These are phyloP conservation scores for Halocaridina rubra DNA, from an alignment of 2,888 invertebrate genomes.

Conservation along the genomic window DNA sequence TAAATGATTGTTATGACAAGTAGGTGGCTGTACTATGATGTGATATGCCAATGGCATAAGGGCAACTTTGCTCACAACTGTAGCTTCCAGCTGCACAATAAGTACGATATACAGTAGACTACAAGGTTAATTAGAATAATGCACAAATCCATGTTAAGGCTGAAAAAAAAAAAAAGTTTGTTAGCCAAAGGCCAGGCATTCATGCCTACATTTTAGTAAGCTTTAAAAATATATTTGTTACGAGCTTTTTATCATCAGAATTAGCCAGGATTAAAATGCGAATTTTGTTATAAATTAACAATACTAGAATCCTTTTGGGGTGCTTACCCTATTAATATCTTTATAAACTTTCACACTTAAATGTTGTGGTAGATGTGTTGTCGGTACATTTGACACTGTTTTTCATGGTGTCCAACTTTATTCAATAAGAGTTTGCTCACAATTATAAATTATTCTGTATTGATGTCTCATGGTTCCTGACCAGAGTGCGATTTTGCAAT, in stretches of 20 bases:
- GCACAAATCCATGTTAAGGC: constrained; percentile 57
- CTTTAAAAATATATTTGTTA: constrained; percentile 50
- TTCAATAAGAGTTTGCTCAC: constrained; percentile 38
- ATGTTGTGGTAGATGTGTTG: constrained; percentile 38
- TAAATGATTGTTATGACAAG: constrained; percentile 60
- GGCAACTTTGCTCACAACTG: constrained; percentile 59
- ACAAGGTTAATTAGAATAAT: constrained; percentile 57
- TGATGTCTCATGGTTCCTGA: constrained; percentile 50
- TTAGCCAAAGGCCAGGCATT: constrained; percentile 58
- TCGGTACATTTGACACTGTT: constrained; percentile 46
- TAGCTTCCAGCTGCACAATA: constrained; percentile 60
- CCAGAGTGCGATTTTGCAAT: constrained; percentile 43
- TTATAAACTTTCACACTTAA: constrained; percentile 28
- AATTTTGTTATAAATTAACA: constrained; percentile 38
- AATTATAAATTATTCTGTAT: constrained; percentile 32
- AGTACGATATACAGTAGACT: constrained; percentile 53
- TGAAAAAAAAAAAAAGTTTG: no score
- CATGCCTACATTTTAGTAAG: constrained; percentile 54
- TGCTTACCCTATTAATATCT: constrained; percentile 24
- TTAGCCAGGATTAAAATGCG: constrained; percentile 46
- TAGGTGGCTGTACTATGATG: constrained; percentile 60
- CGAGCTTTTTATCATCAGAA: constrained; percentile 50
- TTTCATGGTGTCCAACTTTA: constrained; percentile 50
- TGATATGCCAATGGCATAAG: constrained; percentile 59
- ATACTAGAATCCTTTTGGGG: no score